phyloP scores from a whole-genome alignment of 1,140 invertebrate species.

The Saccostrea cuccullata region DNA sequence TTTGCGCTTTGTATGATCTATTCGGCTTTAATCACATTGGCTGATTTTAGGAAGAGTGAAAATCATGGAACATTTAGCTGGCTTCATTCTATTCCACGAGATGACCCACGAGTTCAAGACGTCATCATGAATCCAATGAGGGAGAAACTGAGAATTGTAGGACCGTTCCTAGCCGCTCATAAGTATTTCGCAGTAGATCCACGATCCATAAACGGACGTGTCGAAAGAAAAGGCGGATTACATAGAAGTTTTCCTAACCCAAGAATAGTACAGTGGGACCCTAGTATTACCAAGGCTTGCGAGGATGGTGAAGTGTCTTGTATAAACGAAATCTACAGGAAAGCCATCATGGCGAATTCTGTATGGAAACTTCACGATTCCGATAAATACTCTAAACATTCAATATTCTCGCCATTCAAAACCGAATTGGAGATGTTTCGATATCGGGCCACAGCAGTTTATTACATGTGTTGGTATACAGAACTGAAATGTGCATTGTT shows the following conservation, averaged over 20 bases:
- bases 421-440: conserved; percentile 45
- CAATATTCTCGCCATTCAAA: conserved; percentile 43
- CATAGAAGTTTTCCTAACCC: conserved; percentile 53
- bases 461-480: conserved; percentile 57
- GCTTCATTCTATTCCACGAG: conserved; percentile 25
- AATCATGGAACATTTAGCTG: conserved; percentile 33
- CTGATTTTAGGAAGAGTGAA: neutral
- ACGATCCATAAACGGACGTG: conserved; percentile 18
- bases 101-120: neutral
- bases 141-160: conserved; percentile 31
- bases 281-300: conserved; percentile 28
- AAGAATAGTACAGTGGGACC: conserved; percentile 40
- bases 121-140: conserved; percentile 22
- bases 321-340: conserved; percentile 45
- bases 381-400: neutral
- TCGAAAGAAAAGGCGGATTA: conserved; percentile 37
- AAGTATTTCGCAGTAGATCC: conserved; percentile 55
- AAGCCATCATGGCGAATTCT: conserved; percentile 39
- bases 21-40: too few species aligned
- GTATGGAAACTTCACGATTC: conserved; percentile 44
- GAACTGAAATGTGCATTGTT: conserved; percentile 39
- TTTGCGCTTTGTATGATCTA: too few species aligned
- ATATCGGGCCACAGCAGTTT: conserved; percentile 50
- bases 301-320: conserved; percentile 47
- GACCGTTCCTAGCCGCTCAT: conserved; percentile 51